Percentiles rank a stretch among this genome's conserved stretches.
These are phyloP conservation scores for Nyctalus aviator DNA, from an alignment of 2,797 vertebrate species.

Conservation along the genomic window DNA sequence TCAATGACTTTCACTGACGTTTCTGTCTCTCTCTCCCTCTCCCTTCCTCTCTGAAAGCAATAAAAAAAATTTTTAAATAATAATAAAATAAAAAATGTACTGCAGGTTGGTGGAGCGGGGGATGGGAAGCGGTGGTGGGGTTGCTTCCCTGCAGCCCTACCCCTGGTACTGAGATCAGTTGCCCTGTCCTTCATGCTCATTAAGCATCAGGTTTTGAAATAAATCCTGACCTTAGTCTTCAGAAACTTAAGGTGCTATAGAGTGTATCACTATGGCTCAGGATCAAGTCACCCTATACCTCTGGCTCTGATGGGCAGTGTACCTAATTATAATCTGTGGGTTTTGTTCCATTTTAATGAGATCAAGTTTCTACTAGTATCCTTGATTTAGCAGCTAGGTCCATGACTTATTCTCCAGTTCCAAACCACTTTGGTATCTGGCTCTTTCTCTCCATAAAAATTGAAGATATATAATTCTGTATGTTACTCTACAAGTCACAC, in stretches of 20 bases:
- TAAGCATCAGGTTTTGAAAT: conserved; percentile 31
- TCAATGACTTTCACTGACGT: no score
- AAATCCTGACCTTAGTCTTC: conserved; percentile 38
- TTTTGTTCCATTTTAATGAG: conserved; percentile 33
- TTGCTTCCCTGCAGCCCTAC: not conserved
- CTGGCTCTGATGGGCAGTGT: conserved; percentile 14
- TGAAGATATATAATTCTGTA: conserved; percentile 57
- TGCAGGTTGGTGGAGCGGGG: no score
- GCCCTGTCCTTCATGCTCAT: not conserved
- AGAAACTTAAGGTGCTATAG: not conserved
- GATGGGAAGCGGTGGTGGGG: not conserved
- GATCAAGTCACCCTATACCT: conserved; percentile 24
- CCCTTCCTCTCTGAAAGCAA: no score
- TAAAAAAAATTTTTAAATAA: no score
- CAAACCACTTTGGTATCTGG: not conserved
- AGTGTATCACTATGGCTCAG: not conserved
- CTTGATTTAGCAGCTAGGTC: not conserved
- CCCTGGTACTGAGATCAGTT: not conserved
- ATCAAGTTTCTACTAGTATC: conserved; percentile 15
- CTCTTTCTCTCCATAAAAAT: conserved; percentile 55
- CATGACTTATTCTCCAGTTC: not conserved
- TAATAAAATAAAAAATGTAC: no score
- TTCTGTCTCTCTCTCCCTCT: no score
- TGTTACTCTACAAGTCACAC: conserved; percentile 37
- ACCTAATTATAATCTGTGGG: not conserved